These are phyloP conservation scores for Venturia canescens DNA, from an alignment of 1,140 invertebrate species.

Conservation along the genomic window DNA sequence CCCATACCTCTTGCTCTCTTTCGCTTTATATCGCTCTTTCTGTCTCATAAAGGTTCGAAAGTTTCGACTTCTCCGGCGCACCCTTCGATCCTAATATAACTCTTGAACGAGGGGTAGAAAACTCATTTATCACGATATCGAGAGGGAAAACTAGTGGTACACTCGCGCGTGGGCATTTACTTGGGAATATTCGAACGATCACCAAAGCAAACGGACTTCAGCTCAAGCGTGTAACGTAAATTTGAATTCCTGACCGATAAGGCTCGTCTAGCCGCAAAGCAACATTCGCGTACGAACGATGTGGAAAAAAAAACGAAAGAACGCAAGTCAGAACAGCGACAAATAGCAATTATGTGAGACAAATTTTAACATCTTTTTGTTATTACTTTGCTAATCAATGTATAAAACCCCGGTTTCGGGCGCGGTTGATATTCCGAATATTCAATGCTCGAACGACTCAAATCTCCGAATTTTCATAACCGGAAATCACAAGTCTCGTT, in stretches of 20 bases:
- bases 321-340: conserved; percentile 39
- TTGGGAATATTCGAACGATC: conserved; percentile 42
- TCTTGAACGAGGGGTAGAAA: conserved; percentile 50
- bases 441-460: no score
- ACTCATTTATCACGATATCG: conserved; percentile 76
- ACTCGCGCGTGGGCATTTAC: neutral
- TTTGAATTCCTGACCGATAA: conserved; percentile 71
- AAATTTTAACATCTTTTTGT: conserved; percentile 69
- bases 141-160: conserved; percentile 60
- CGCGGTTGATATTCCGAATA: no score
- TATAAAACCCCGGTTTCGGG: no score
- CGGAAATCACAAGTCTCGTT: no score
- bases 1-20: neutral
- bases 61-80: neutral
- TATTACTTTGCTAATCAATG: conserved; percentile 56
- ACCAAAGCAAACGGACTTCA: conserved; percentile 42
- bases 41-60: neutral
- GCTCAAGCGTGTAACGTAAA: conserved; percentile 63
- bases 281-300: neutral
- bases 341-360: conserved; percentile 66
- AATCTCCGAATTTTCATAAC: no score
- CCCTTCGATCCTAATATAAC: conserved; percentile 9
- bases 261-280: neutral
- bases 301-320: conserved; percentile 16
- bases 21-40: neutral